A percentile compares a stretch with the other conserved stretches of the same genome.
Evolutionary conservation across 2,888 invertebrate genomes (phyloP).

Genomic region (Drosophila planitibia): DNA sequence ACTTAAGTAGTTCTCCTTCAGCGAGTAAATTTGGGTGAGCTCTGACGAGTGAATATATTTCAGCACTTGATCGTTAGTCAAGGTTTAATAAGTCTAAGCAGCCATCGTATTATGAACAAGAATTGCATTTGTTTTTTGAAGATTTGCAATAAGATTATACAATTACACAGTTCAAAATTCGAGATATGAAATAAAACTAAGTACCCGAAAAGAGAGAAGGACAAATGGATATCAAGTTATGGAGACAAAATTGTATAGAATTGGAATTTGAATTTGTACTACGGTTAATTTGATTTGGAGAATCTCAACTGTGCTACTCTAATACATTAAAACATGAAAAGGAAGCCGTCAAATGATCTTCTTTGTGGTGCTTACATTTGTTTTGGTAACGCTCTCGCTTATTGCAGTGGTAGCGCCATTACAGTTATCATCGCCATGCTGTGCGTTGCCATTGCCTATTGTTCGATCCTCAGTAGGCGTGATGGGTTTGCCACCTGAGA

Average conservation of each 20-base stretch:
- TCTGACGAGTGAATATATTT: not conserved
- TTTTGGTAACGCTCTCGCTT: constrained; percentile 83
- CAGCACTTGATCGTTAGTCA: not conserved
- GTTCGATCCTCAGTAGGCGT: constrained; percentile 85
- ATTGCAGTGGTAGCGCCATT: constrained; percentile 68
- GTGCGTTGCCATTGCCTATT: constrained; percentile 84
- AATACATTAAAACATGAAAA: not conserved
- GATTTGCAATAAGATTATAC: not conserved
- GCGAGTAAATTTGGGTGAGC: not conserved
- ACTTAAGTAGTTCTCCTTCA: not conserved
- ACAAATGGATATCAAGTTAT: not conserved
- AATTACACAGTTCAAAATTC: not conserved
- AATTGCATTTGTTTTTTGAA: not conserved
- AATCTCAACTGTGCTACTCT: not conserved
- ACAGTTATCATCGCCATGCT: constrained; percentile 82
- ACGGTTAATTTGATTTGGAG: not conserved
- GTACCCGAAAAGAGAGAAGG: not conserved
- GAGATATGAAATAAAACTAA: not conserved
- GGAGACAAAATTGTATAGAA: not conserved
- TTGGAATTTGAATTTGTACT: not conserved
- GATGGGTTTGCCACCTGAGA: constrained; percentile 85
- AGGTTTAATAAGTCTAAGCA: not conserved
- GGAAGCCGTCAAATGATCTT: not conserved
- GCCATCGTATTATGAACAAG: not conserved
- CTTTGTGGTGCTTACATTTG: constrained; percentile 77